A percentile compares a stretch with the other conserved stretches of the same genome.
phyloP scores from a whole-genome alignment of 2,797 vertebrate genomes.

The Sebastes jordani region DNA sequence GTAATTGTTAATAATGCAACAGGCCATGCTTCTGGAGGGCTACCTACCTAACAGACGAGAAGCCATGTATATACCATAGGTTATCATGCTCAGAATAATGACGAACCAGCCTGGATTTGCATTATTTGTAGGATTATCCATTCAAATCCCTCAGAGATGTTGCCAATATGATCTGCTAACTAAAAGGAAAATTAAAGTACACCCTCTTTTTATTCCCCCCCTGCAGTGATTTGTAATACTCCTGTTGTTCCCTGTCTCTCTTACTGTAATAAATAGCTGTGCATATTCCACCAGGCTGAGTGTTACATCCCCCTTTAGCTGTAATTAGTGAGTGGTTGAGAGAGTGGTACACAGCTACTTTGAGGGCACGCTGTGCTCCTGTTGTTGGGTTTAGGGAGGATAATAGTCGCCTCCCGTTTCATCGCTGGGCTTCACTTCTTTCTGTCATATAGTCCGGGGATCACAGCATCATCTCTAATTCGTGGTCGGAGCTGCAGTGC shows the following conservation, averaged over 20 bases:
- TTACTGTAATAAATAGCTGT: constrained; percentile 70
- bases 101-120: constrained; percentile 54
- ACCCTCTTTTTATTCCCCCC: constrained; percentile 44
- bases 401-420: constrained; percentile 32
- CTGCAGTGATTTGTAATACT: constrained; percentile 50
- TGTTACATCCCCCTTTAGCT: constrained; percentile 63
- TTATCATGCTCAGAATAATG: constrained; percentile 40
- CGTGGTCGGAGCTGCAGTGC: constrained; percentile 17
- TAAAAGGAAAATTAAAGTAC: constrained; percentile 56
- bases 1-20: constrained; percentile 40
- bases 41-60: constrained; percentile 4
- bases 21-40: constrained; percentile 10
- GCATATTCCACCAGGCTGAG: constrained; percentile 54
- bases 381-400: constrained; percentile 32
- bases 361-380: constrained; percentile 26
- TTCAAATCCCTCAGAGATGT: constrained; percentile 62
- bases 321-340: constrained; percentile 70
- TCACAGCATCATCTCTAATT: constrained; percentile 39
- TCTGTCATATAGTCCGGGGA: constrained; percentile 15
- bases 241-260: constrained; percentile 47
- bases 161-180: constrained; percentile 51
- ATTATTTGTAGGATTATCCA: constrained; percentile 68
- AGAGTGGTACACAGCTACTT: constrained; percentile 37
- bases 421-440: background rate
- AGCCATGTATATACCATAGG: constrained; percentile 17